A percentile compares a stretch with the other conserved stretches of the same genome.
Evolutionary conservation across 2,797 vertebrate species (phyloP).

Genomic region (Cetoscarus ocellatus): DNA sequence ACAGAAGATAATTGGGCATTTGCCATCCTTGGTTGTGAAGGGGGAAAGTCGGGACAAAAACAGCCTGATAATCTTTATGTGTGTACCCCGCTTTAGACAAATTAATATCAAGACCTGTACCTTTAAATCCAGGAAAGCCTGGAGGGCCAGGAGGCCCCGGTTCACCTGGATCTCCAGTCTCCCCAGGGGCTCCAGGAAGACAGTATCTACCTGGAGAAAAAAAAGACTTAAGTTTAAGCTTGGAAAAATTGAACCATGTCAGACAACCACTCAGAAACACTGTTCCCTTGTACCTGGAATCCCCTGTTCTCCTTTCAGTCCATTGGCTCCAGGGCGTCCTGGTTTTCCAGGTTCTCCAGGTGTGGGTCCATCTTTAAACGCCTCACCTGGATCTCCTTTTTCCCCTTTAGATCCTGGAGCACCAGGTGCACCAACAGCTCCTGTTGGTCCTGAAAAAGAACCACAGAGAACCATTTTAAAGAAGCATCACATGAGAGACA

Average conservation of each 20-base stretch:
- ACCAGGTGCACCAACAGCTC: slow-evolving; percentile 56
- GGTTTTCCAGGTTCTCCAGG: slow-evolving; percentile 72
- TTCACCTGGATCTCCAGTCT: slow-evolving; percentile 62
- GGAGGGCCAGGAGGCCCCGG: slow-evolving; percentile 58
- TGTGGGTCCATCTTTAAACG: background rate
- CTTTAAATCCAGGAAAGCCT: slow-evolving; percentile 74
- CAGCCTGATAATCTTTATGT: too few relatives aligned
- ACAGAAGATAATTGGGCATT: too few relatives aligned
- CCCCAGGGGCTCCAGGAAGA: slow-evolving; percentile 67
- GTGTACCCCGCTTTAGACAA: too few relatives aligned
- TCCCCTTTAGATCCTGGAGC: slow-evolving; percentile 61
- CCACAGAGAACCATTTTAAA: background rate
- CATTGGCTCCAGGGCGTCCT: slow-evolving; percentile 62
- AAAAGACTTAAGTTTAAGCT: background rate
- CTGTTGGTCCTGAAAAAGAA: slow-evolving; percentile 54
- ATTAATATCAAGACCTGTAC: slow-evolving; percentile 39
- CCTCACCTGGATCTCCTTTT: slow-evolving; percentile 67
- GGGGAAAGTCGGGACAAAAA: too few relatives aligned
- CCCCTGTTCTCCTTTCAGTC: slow-evolving; percentile 75
- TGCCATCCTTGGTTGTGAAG: too few relatives aligned
- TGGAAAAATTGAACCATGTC: too few relatives aligned
- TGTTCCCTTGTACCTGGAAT: slow-evolving; percentile 57
- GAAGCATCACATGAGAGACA: too few relatives aligned
- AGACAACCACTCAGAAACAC: background rate
- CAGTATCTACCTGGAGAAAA: slow-evolving; percentile 73